These are phyloP conservation scores for Lasioglossum zephyrum DNA, from an alignment of 2,888 invertebrate genomes.

Conservation along the genomic window DNA sequence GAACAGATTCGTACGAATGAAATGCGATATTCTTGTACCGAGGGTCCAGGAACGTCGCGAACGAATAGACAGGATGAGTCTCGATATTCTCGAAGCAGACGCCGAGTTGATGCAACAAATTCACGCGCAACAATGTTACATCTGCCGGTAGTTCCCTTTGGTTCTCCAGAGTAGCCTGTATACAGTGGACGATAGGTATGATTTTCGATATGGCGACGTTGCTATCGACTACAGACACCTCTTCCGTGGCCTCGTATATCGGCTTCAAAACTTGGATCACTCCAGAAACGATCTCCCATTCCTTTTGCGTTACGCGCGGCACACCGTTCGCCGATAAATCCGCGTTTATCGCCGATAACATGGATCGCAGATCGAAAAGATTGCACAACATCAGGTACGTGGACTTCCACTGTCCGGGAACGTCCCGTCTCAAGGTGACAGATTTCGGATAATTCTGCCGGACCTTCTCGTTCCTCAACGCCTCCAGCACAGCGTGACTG, in stretches of 20 bases:
- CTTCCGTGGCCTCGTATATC: conserved; percentile 2
- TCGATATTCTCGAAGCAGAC: background rate
- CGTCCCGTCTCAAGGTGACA: background rate
- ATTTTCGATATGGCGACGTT: conserved; percentile 15
- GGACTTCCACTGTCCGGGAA: background rate
- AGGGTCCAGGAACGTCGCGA: conserved; percentile 26
- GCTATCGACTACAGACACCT: background rate
- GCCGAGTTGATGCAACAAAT: background rate
- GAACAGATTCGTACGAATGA: background rate
- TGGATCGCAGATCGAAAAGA: background rate
- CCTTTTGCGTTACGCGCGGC: background rate
- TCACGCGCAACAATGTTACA: background rate
- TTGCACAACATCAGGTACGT: conserved; percentile 1
- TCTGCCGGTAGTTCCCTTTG: background rate
- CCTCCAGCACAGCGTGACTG: too few species aligned
- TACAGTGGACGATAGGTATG: conserved; percentile 16
- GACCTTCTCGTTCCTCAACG: background rate
- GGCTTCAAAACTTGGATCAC: background rate
- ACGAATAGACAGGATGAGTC: background rate
- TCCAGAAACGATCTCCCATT: background rate
- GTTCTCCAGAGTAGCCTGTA: background rate
- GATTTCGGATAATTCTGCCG: background rate
- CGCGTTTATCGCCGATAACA: background rate
- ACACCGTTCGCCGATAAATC: background rate
- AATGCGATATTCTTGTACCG: conserved; percentile 19